phyloP scores from a whole-genome alignment of 2,888 invertebrate species.

The Myopa tessellatipennis region DNA sequence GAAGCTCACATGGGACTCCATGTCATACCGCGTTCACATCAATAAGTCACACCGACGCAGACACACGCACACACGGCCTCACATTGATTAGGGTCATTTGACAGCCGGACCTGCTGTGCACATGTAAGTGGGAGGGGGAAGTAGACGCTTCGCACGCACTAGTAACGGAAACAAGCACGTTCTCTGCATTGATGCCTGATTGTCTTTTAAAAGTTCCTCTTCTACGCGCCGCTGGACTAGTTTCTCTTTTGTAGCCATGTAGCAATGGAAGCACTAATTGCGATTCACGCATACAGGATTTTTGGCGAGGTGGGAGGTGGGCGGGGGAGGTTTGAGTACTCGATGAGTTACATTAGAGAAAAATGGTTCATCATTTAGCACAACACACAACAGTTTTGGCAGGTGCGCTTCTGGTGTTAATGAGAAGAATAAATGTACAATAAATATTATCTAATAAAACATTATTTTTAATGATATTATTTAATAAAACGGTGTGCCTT shows the following conservation, averaged over 20 bases:
- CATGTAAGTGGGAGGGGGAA: background rate
- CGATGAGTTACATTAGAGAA: slow-evolving; percentile 66
- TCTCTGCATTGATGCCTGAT: slow-evolving; percentile 38
- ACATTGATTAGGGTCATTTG: slow-evolving; percentile 66
- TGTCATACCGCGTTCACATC: slow-evolving; percentile 55
- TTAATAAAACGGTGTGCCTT: no score
- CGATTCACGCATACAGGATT: slow-evolving; percentile 8
- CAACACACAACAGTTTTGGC: slow-evolving; percentile 54
- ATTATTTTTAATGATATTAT: no score
- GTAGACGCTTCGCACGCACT: background rate
- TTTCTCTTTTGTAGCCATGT: slow-evolving; percentile 1
- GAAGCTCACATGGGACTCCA: slow-evolving; percentile 58
- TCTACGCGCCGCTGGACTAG: background rate
- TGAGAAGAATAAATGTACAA: slow-evolving; percentile 62
- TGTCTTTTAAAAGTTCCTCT: slow-evolving; percentile 33
- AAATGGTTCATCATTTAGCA: slow-evolving; percentile 66
- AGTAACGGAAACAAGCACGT: slow-evolving; percentile 29
- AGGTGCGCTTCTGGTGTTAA: slow-evolving; percentile 55
- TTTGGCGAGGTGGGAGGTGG: background rate
- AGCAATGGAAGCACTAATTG: slow-evolving; percentile 47
- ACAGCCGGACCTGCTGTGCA: slow-evolving; percentile 30
- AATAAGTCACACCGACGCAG: slow-evolving; percentile 49
- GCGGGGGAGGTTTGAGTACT: slow-evolving; percentile 44
- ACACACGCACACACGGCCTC: slow-evolving; percentile 34
- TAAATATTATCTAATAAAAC: slow-evolving; percentile 57